Percentiles rank a stretch among this genome's conserved stretches.
Evolutionary conservation across 2,888 invertebrate species (phyloP).

Genomic region (Alitta virens): DNA sequence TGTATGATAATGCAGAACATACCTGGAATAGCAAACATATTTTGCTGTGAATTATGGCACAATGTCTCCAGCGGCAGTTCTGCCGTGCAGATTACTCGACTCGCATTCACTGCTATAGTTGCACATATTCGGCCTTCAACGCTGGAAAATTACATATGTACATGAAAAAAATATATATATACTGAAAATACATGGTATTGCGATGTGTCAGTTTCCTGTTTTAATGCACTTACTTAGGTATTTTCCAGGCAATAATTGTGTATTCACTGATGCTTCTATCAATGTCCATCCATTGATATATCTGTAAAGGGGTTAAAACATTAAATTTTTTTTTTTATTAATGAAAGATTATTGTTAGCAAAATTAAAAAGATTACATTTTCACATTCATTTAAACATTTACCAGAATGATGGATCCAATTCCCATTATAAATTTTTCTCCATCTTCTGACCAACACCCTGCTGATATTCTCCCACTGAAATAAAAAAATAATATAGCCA

Average conservation of each 20-base stretch:
- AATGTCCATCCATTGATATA: constrained; percentile 43
- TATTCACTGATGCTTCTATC: constrained; percentile 38
- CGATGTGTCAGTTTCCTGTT: no score
- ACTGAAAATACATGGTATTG: not conserved
- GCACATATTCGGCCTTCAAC: constrained; percentile 38
- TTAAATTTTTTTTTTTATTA: no score
- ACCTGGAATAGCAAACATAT: constrained; percentile 41
- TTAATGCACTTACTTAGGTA: constrained; percentile 38
- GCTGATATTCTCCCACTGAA: constrained; percentile 44
- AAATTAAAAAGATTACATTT: no score
- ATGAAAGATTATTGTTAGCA: no score
- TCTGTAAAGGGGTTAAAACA: constrained; percentile 26
- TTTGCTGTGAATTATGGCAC: constrained; percentile 29
- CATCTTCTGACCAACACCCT: constrained; percentile 48
- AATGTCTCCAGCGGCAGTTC: constrained; percentile 45
- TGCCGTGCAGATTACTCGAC: constrained; percentile 36
- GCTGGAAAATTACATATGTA: no score
- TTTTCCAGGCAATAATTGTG: constrained; percentile 37
- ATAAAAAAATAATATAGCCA: not conserved
- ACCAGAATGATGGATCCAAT: constrained; percentile 42
- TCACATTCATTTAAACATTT: constrained; percentile 22
- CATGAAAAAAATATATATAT: not conserved
- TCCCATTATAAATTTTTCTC: constrained; percentile 41
- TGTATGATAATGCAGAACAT: no score
- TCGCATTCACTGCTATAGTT: constrained; percentile 31